Conservation (phyloP, 1,140 invertebrate species). For the Drosophila truncata region DNA sequence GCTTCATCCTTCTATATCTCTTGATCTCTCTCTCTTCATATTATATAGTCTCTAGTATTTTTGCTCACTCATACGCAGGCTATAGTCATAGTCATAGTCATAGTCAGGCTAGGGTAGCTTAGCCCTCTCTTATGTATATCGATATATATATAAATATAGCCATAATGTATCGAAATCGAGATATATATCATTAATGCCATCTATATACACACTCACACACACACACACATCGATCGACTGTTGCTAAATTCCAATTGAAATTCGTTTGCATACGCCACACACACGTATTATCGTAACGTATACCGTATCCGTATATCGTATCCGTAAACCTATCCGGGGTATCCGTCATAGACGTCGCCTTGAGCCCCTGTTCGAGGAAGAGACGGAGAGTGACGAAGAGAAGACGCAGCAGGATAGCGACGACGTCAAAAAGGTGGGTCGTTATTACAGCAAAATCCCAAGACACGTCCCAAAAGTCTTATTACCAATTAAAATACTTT, state of each 20-base stretch:
- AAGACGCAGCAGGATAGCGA: conserved; percentile 85
- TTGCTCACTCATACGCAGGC: conserved; percentile 30
- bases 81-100: conserved; percentile 36
- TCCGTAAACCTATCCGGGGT: conserved; percentile 9
- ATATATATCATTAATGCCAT: conserved; percentile 72
- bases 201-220: conserved; percentile 21
- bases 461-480: conserved; percentile 7
- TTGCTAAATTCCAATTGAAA: conserved; percentile 66
- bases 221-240: conserved; percentile 41
- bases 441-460: conserved; percentile 73
- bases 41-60: conserved; percentile 29
- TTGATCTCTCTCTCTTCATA: conserved; percentile 2
- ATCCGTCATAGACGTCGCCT: conserved; percentile 86
- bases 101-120: conserved; percentile 34
- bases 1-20: conserved; percentile 19
- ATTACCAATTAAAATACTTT: background rate
- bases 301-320: conserved; percentile 50
- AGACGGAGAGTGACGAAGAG: conserved; percentile 86
- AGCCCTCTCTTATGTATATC: conserved; percentile 12
- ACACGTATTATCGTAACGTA: conserved; percentile 62
- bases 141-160: background rate
- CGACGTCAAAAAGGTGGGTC: conserved; percentile 85
- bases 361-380: conserved; percentile 90
- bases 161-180: conserved; percentile 59
- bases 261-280: conserved; percentile 64